phyloP scores from a whole-genome alignment of 2,113 vertebrate genomes.

The Ifrita kowaldi region DNA sequence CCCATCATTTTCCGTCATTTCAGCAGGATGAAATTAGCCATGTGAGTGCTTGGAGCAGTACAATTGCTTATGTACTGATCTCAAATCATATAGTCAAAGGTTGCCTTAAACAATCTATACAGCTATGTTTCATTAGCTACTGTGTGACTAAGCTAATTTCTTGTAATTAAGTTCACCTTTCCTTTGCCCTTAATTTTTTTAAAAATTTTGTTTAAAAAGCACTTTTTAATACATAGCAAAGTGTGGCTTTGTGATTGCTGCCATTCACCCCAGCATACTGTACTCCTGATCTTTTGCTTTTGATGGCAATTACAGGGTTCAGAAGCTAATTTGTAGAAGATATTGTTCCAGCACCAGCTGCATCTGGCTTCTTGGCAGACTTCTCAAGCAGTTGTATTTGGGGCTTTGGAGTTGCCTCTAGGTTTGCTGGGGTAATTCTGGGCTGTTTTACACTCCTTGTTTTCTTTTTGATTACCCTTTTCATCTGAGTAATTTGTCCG shows the following conservation, averaged over 20 bases:
- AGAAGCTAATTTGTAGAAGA: constrained; percentile 32
- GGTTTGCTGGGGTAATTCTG: constrained; percentile 11
- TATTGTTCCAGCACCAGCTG: background rate
- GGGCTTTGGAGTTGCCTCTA: constrained; percentile 23
- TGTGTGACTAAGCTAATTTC: background rate
- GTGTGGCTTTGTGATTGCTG: background rate
- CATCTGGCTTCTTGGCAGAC: constrained; percentile 23
- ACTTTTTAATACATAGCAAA: background rate
- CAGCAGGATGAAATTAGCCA: background rate
- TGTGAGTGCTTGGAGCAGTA: background rate
- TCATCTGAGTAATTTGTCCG: constrained; percentile 37
- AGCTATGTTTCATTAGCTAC: background rate
- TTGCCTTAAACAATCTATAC: background rate
- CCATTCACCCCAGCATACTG: background rate
- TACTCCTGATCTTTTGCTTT: background rate
- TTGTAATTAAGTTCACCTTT: background rate
- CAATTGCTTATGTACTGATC: background rate
- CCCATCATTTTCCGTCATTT: background rate
- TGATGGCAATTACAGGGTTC: background rate
- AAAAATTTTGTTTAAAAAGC: background rate
- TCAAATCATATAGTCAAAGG: background rate
- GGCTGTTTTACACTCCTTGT: background rate
- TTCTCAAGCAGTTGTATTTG: constrained; percentile 2
- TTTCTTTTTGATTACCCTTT: constrained; percentile 44
- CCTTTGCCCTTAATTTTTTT: background rate